Conservation (phyloP, 2,888 invertebrate genomes). For the Dasypogon diadema region DNA sequence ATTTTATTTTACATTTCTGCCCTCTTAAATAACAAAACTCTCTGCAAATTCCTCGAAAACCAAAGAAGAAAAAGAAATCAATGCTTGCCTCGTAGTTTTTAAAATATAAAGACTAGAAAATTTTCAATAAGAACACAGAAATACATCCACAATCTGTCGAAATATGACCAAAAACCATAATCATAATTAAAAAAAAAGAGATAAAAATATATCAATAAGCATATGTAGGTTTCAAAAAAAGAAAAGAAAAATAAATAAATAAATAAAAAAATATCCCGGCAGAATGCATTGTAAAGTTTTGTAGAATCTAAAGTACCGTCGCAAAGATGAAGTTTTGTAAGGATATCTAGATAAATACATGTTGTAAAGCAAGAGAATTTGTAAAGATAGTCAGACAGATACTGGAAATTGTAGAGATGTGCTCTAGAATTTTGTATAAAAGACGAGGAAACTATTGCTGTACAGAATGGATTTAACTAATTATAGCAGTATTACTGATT, state of each 20-base stretch:
- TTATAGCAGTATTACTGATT: not conserved
- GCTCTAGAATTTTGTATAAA: not conserved
- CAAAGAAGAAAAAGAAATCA: not conserved
- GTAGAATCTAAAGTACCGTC: not conserved
- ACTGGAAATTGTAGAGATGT: not conserved
- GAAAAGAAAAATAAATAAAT: not conserved
- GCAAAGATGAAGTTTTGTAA: not conserved
- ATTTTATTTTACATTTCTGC: too few species aligned
- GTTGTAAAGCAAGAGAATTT: not conserved
- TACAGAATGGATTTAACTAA: not conserved
- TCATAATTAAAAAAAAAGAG: not conserved
- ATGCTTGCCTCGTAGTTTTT: not conserved
- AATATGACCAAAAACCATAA: not conserved
- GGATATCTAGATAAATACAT: not conserved
- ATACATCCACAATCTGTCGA: not conserved
- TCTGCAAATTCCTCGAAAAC: too few species aligned
- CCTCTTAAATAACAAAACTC: too few species aligned
- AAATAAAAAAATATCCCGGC: not conserved
- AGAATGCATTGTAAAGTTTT: not conserved
- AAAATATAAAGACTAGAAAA: not conserved
- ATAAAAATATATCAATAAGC: not conserved
- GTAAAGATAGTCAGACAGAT: not conserved
- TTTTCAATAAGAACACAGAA: not conserved
- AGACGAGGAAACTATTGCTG: not conserved
- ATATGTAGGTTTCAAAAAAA: slow-evolving; percentile 8